phyloP scores from a whole-genome alignment of 2,888 invertebrate genomes.

The Strigamia crassipes region DNA sequence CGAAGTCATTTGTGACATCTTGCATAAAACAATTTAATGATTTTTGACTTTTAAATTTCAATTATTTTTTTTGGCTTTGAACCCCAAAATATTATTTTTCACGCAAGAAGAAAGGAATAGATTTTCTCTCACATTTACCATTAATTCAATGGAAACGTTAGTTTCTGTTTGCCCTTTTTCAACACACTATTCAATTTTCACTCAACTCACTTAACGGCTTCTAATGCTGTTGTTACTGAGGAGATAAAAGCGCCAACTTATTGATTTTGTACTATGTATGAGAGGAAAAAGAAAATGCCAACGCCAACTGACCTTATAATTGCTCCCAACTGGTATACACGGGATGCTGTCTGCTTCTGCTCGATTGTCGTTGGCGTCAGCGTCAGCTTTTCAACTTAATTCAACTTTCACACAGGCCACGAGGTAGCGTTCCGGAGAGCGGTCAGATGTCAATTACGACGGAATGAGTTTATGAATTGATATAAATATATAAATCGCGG shows the following conservation, averaged over 20 bases:
- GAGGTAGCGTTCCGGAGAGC: not conserved
- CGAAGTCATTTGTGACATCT: not conserved
- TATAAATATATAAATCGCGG: not conserved
- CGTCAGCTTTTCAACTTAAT: constrained; percentile 13
- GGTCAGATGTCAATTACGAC: not conserved
- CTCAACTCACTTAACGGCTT: constrained; percentile 18
- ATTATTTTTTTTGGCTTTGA: not conserved
- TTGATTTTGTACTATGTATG: constrained; percentile 28
- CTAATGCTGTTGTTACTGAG: constrained; percentile 23
- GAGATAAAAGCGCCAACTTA: constrained; percentile 39
- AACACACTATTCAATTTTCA: constrained; percentile 28
- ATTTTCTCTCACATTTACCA: not conserved
- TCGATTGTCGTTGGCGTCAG: constrained; percentile 13
- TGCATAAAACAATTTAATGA: not conserved
- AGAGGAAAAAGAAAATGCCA: constrained; percentile 30
- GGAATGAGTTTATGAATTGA: not conserved
- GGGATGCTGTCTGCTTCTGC: constrained; percentile 33
- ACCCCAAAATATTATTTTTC: not conserved
- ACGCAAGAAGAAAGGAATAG: not conserved
- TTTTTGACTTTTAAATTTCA: not conserved
- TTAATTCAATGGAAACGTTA: not conserved
- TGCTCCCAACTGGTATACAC: constrained; percentile 35
- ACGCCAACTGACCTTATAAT: constrained; percentile 40
- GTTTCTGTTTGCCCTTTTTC: not conserved
- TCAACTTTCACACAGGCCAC: constrained; percentile 31